Evolutionary conservation across 2,888 invertebrate genomes (phyloP), one percentile per base, ranked within the genome.

Genomic region (Drosophila kuntzei): DNA sequence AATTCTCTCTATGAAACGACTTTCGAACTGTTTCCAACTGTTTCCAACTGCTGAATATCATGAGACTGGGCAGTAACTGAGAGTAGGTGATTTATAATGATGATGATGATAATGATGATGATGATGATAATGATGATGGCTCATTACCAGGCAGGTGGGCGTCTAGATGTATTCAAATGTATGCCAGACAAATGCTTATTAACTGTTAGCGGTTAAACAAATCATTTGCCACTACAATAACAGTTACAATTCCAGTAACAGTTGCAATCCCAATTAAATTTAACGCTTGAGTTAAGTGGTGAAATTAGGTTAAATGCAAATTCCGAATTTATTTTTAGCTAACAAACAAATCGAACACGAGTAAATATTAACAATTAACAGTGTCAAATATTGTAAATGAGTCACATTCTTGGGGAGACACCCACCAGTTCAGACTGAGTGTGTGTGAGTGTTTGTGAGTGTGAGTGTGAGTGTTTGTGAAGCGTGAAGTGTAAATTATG

Each of bases 401-500:
- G 8, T 78, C 76, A 77, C 36, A 43, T 32, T 34, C 25, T 32
- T 39, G 37, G 37, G 47, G 20, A 54, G 65, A 62, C 76, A 55
- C 74, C 71, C 71, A 71, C 71, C 37, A 34, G 54, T 9, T 18
- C 51, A 39, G 47, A 54, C 29, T 22, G 39, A 12, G 8, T 43
- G 25, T 51, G 55, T 41, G 39, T 58, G 29, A 25, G 41, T 25
- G 63, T 53, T 32, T 14, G 36, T 8, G 47, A 16, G 36, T 16
- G 47, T 32, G 41, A 37, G 55, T 39, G 34, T 58, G 37, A 27
- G 46, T 25, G 63, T 59, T 27, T 14, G 32, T 9, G 22, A 14
- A 65, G 73, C 41, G 67, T 47, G 18, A 76, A 76, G 85, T 82
- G 85, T 66, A 72, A 87, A 84, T 79, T 76, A 85, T 87, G 87